Conservation (phyloP, 1,140 invertebrate genomes). For the Phocides pigmalion region DNA sequence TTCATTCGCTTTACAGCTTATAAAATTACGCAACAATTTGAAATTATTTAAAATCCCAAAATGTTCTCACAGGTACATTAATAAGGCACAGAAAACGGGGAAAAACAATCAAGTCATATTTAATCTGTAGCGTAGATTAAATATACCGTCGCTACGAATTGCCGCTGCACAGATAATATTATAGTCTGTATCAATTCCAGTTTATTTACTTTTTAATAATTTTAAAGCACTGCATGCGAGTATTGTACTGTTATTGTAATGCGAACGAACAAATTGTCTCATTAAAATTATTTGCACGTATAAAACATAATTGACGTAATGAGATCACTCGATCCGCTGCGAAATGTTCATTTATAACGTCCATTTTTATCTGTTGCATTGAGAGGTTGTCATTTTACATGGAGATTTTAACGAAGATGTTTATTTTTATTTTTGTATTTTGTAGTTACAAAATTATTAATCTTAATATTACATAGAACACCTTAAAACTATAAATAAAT, state of each 20-base stretch:
- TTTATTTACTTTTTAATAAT: slow-evolving; percentile 14
- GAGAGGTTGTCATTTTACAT: background rate
- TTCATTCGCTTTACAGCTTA: too few relatives aligned
- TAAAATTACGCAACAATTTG: too few relatives aligned
- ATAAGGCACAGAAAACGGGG: too few relatives aligned
- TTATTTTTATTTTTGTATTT: too few relatives aligned
- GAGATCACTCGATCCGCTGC: background rate
- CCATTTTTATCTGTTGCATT: background rate
- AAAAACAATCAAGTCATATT: too few relatives aligned
- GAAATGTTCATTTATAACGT: background rate
- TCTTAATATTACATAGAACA: too few relatives aligned
- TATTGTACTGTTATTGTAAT: background rate
- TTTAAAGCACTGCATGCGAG: background rate
- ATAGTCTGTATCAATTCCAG: slow-evolving; percentile 1
- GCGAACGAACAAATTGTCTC: background rate
- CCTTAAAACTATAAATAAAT: too few relatives aligned
- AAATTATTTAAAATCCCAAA: too few relatives aligned
- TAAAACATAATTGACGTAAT: slow-evolving; percentile 6
- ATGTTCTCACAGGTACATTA: too few relatives aligned
- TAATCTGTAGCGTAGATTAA: background rate
- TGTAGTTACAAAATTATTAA: too few relatives aligned
- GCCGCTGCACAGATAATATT: background rate
- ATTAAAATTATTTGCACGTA: slow-evolving; percentile 10
- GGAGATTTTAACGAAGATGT: background rate
- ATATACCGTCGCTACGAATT: background rate